Base-by-base conservation (phyloP, 2,113 vertebrate species). In the Aramus guarauna region DNA sequence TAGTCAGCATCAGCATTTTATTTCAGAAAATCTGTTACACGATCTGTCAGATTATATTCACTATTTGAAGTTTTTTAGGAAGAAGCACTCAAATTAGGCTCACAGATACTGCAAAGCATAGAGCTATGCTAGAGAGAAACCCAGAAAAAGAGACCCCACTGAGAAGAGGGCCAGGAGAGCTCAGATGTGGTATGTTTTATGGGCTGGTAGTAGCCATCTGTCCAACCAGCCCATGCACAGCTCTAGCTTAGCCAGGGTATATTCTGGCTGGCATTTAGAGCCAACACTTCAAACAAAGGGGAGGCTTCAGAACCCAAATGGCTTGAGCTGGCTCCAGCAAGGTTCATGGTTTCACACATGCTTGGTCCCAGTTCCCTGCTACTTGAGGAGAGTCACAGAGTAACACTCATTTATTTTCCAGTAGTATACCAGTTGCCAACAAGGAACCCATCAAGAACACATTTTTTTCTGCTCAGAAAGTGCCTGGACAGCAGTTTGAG, bases 91-190 rank as follows among this genome's bases (percentile, higher is more conserved):
- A 50, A 84, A 86, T 71, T 86, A 55, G 34, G 29, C 22, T 75
- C 56, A 24, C 0, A 88, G 83, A 83, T 52, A 53, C 18, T 34
- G 32, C 18, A 82, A 47, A 64, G 37, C 13, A 53, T 37, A 78
- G 58, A 79, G 17, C 92, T 22, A 77, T 9, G 8, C 41, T 67
- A 59, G n/a, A 66, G 43, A 79, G 27, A 69, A 84, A 68, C 2
- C 0, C 60, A 75, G 47, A 1, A 9, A 14, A 37, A 73, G 55
- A 60, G 13, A 67, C 2, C 0, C 3, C 11, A 41, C 12, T 52
- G 43, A 29, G 79, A 79, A 79, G 19, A 50, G 17, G 73, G 15
- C 10, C 18, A 67, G 47, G 55, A 63, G 9, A 72, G 5, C 36
- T 73, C 36, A 36, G 34, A 69, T 19, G 17, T 24, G 29, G 1